These are phyloP conservation scores for Globia sparganii DNA, from an alignment of 2,888 invertebrate species.

Conservation along the genomic window DNA sequence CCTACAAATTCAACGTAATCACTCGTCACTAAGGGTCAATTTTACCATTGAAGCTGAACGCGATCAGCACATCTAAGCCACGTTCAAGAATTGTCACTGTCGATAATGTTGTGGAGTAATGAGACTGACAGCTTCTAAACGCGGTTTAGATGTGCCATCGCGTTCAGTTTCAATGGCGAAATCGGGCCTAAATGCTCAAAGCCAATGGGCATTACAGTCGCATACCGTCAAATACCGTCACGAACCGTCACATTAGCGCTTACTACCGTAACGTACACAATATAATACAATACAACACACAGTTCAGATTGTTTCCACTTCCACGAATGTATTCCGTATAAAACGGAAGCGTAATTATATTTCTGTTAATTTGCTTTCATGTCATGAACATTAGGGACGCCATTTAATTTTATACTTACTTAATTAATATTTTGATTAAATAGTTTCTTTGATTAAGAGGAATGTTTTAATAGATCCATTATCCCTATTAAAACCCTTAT, in stretches of 20 bases:
- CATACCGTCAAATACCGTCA: slow-evolving; percentile 3
- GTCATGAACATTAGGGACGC: slow-evolving; percentile 37
- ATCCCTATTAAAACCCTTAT: no score
- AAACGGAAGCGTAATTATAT: slow-evolving; percentile 54
- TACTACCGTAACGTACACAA: slow-evolving; percentile 55
- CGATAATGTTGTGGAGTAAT: background rate
- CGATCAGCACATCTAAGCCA: background rate
- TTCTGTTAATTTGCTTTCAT: slow-evolving; percentile 52
- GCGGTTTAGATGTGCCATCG: background rate
- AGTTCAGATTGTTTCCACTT: slow-evolving; percentile 40
- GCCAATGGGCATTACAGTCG: background rate
- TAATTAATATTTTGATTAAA: slow-evolving; percentile 28
- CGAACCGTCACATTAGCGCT: slow-evolving; percentile 32
- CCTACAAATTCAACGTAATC: background rate
- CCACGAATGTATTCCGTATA: slow-evolving; percentile 47
- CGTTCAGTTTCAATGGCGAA: background rate
- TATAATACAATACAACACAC: slow-evolving; percentile 26
- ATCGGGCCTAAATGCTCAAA: background rate
- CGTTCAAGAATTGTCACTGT: background rate
- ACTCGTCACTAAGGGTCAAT: background rate
- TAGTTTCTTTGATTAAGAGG: background rate
- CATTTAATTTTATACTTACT: slow-evolving; percentile 29
- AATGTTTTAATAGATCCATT: background rate
- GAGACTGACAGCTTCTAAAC: background rate
- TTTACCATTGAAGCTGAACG: background rate